phyloP scores from a whole-genome alignment of 2,797 vertebrate species.

The Choloepus didactylus region DNA sequence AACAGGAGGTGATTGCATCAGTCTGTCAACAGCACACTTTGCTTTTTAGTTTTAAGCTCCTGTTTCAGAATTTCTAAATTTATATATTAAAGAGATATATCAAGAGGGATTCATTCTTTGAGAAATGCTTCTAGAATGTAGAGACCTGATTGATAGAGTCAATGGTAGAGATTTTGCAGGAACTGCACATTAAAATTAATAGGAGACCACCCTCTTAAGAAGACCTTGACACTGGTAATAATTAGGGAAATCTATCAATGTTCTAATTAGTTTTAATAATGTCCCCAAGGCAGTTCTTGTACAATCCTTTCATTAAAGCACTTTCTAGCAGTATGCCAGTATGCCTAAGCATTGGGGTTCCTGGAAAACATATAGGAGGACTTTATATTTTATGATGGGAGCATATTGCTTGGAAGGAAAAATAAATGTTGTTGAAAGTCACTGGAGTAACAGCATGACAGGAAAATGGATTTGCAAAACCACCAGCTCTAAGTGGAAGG shows the following conservation, averaged over 20 bases:
- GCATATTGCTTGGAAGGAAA: slow-evolving; percentile 68
- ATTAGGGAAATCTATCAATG: slow-evolving; percentile 83
- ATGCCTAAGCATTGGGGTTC: slow-evolving; percentile 54
- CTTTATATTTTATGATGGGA: slow-evolving; percentile 75
- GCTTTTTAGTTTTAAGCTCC: slow-evolving; percentile 38
- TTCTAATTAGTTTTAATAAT: slow-evolving; percentile 81
- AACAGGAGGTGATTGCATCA: neutral
- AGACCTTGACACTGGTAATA: slow-evolving; percentile 80
- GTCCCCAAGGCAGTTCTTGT: slow-evolving; percentile 46
- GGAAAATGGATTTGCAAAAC: slow-evolving; percentile 81
- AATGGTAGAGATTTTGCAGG: slow-evolving; percentile 76
- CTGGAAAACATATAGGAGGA: slow-evolving; percentile 60
- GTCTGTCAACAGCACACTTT: neutral
- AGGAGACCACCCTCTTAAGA: slow-evolving; percentile 66
- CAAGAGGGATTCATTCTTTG: slow-evolving; percentile 70
- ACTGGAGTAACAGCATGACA: slow-evolving; percentile 78
- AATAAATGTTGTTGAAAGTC: slow-evolving; percentile 78
- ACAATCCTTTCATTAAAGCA: slow-evolving; percentile 76
- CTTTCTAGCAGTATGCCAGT: slow-evolving; percentile 20
- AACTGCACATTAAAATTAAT: slow-evolving; percentile 80
- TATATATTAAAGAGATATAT: slow-evolving; percentile 75
- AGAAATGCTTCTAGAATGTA: slow-evolving; percentile 68
- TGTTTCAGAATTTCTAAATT: slow-evolving; percentile 74
- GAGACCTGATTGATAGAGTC: slow-evolving; percentile 70
- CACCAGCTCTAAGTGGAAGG: slow-evolving; percentile 64